Conservation (phyloP, 2,888 invertebrate species). For the Doris montereyensis region DNA sequence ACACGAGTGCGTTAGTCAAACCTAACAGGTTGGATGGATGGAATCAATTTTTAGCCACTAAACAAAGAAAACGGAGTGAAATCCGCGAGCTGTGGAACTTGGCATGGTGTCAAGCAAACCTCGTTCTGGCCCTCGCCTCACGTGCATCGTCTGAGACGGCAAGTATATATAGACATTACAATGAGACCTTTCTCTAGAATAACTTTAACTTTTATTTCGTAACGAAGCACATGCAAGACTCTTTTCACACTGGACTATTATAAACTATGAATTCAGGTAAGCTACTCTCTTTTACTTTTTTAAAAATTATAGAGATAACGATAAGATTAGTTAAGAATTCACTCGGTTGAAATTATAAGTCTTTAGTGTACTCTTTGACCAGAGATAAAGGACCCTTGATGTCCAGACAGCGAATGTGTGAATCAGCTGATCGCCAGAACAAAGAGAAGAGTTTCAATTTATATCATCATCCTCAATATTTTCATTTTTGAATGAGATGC, state of each 20-base stretch:
- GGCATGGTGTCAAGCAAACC: conserved; percentile 40
- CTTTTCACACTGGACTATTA: background rate
- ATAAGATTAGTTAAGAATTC: too few relatives aligned
- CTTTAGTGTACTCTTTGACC: too few relatives aligned
- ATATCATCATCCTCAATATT: too few relatives aligned
- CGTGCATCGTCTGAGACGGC: conserved; percentile 21
- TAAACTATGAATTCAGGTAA: background rate
- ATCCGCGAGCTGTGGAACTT: conserved; percentile 7
- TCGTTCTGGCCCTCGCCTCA: conserved; percentile 33
- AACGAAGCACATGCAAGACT: background rate
- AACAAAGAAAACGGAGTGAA: background rate
- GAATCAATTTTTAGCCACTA: background rate
- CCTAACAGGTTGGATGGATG: too few relatives aligned
- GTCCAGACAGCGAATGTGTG: too few relatives aligned
- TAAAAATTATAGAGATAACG: too few relatives aligned
- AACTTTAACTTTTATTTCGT: background rate
- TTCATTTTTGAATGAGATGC: too few relatives aligned
- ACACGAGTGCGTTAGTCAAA: too few relatives aligned
- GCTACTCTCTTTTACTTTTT: background rate
- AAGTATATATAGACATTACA: conserved; percentile 31
- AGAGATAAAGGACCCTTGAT: too few relatives aligned
- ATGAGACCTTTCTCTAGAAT: background rate
- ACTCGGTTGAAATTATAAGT: too few relatives aligned
- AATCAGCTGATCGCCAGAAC: too few relatives aligned
- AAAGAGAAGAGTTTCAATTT: too few relatives aligned